These are phyloP conservation scores for Meta bourneti DNA, from an alignment of 2,888 invertebrate genomes.

Conservation along the genomic window DNA sequence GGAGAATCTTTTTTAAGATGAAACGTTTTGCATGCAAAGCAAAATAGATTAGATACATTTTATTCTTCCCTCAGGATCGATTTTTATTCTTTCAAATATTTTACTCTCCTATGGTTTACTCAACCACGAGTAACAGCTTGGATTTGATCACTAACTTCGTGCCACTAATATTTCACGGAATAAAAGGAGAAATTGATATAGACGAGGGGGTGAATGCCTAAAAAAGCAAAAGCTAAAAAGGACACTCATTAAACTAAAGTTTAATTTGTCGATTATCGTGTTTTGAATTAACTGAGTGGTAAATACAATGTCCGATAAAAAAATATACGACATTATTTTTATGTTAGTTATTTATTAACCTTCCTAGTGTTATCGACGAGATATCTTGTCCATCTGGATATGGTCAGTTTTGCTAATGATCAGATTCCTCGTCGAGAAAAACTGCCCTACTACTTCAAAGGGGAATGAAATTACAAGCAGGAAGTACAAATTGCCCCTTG, in stretches of 20 bases:
- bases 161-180: not conserved
- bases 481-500: too few species aligned
- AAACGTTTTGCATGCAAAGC: not conserved
- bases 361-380: too few species aligned
- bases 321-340: too few species aligned
- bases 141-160: not conserved
- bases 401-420: too few species aligned
- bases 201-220: not conserved
- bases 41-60: not conserved
- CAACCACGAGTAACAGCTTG: constrained; percentile 1
- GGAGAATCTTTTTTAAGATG: not conserved
- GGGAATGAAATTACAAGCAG: too few species aligned
- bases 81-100: constrained; percentile 1
- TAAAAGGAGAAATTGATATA: not conserved
- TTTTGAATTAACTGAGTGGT: too few species aligned
- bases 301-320: too few species aligned
- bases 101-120: not conserved
- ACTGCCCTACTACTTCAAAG: too few species aligned
- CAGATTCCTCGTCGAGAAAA: too few species aligned
- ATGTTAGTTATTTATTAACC: too few species aligned
- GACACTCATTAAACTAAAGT: not conserved
- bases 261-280: not conserved
- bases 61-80: not conserved
- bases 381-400: too few species aligned
- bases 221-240: not conserved